Evolutionary conservation across 2,113 vertebrate genomes (phyloP), one percentile per base, ranked within the genome.

Genomic region (Pelvicachromis taeniatus): DNA sequence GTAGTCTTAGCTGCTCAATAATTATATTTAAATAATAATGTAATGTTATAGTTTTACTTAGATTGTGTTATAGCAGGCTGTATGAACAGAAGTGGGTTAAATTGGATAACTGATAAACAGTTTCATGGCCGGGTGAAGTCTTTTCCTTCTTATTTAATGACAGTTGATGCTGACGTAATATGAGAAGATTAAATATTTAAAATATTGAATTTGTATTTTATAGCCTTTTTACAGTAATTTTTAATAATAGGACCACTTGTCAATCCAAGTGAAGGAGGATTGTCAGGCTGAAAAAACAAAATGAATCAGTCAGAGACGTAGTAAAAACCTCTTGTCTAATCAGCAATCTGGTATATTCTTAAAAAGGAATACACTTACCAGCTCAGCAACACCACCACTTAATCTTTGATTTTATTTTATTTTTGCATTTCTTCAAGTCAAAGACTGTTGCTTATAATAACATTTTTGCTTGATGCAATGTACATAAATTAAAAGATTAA

Each of bases 181-280:
- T 45, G 0, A 1, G 65, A 26, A 17, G 65, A 26, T 45, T 5
- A 70, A 26, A 70, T 45, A 45, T 70, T 70, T 26, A 70, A 70
- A 70, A 26, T 26, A 26, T 42, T 45, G 1, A 45, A 45, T 70
- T 70, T 45, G 21, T 45, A 10, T 70, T 42, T 26, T 45, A 6
- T 45, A 70, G 42, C 40, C 0, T 10, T 70, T 70, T 10, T 10
- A 26, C 38, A 17, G 35, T 70, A 26, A 45, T 70, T 70, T 45
- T 70, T 45, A 23, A 0, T 26, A 68, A 0, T 26, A 9, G 13
- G 63, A 23, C 21, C 11, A 29, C 11, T 26, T 26, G 26, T 56
- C 13, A 26, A 29, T 6, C 9, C 55, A 58, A 58, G 14, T 31
- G 55, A 58, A 14, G 13, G 55, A 29, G 55, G 23, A 8, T 56